phyloP scores from a whole-genome alignment of 1,140 invertebrate genomes.

The Neotoxoptera formosana region DNA sequence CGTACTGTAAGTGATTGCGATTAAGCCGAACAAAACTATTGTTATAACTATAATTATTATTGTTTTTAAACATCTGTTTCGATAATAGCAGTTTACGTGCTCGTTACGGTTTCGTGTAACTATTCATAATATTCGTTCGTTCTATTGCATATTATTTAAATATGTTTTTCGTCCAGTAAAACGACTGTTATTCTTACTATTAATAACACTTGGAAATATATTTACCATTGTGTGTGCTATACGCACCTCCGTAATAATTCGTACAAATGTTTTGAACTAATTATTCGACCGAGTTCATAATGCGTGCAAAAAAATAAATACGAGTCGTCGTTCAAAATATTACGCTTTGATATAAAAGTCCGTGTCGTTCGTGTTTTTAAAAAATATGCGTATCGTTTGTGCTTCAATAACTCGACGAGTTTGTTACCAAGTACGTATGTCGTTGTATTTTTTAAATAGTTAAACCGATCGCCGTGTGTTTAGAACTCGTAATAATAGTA shows the following conservation, averaged over 20 bases:
- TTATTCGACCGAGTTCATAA: neutral
- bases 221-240: neutral
- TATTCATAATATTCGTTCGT: too few relatives aligned
- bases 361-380: neutral
- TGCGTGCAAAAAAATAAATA: neutral
- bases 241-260: neutral
- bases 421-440: neutral
- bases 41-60: too few relatives aligned
- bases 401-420: neutral
- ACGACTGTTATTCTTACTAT: neutral
- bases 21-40: neutral
- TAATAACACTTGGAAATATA: neutral
- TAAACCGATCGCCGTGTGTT: neutral
- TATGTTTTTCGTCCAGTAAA: neutral
- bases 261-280: neutral
- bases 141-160: neutral
- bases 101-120: neutral
- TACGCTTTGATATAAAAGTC: neutral
- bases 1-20: neutral
- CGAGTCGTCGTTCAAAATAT: neutral
- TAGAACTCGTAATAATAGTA: too few relatives aligned
- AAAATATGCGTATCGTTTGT: neutral
- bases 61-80: neutral
- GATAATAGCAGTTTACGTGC: neutral
- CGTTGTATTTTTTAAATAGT: neutral